Percentiles rank a stretch among this genome's conserved stretches.
These are phyloP conservation scores for Eledone cirrhosa DNA, from an alignment of 2,888 invertebrate species.

Conservation along the genomic window DNA sequence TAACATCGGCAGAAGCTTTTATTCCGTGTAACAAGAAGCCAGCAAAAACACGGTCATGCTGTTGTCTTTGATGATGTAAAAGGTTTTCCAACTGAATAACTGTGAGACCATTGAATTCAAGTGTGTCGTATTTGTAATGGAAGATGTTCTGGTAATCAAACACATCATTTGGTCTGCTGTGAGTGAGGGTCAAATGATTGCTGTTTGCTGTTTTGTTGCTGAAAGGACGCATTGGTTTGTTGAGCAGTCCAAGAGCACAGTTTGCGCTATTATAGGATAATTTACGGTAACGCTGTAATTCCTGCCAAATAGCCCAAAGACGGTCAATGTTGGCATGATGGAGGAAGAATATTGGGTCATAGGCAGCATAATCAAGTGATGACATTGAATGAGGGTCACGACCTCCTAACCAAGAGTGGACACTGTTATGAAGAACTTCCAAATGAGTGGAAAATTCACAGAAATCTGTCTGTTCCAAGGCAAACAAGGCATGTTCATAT, in stretches of 20 bases:
- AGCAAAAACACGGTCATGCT: constrained; percentile 37
- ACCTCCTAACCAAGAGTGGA: constrained; percentile 39
- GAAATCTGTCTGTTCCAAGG: constrained; percentile 32
- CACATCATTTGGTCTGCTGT: constrained; percentile 36
- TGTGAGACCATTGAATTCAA: constrained; percentile 40
- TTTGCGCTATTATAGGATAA: constrained; percentile 37
- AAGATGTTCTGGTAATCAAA: constrained; percentile 39
- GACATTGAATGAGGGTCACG: constrained; percentile 35
- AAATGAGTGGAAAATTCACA: constrained; percentile 35
- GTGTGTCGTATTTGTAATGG: constrained; percentile 39
- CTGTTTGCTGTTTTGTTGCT: constrained; percentile 30
- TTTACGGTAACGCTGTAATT: constrained; percentile 38
- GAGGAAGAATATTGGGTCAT: constrained; percentile 42
- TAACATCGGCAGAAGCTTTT: constrained; percentile 34
- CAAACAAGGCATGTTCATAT: constrained; percentile 22
- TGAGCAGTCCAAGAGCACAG: constrained; percentile 37
- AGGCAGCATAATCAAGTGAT: constrained; percentile 38
- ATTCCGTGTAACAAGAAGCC: constrained; percentile 38
- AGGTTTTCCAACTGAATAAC: constrained; percentile 39
- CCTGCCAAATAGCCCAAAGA: constrained; percentile 43
- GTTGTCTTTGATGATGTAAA: constrained; percentile 31
- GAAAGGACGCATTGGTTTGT: constrained; percentile 35
- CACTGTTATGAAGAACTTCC: constrained; percentile 36
- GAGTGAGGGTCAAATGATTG: constrained; percentile 29
- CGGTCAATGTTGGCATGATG: constrained; percentile 38